phyloP scores from a whole-genome alignment of 2,113 vertebrate genomes.

The Catharus fuscescens region DNA sequence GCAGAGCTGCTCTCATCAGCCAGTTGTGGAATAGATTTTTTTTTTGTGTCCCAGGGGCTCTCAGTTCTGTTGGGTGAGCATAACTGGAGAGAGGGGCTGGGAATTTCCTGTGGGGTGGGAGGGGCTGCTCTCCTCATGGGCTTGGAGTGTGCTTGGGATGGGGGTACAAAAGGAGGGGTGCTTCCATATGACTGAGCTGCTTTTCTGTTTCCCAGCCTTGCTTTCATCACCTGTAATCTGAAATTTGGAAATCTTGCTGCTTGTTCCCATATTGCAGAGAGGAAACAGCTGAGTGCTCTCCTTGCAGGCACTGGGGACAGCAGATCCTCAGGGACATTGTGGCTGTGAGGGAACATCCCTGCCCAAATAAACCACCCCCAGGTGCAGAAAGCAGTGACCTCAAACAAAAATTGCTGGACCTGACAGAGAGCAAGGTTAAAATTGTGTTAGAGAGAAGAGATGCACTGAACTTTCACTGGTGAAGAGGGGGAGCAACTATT shows the following conservation, averaged over 20 bases:
- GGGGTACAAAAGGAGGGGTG: neutral
- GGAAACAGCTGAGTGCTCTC: neutral
- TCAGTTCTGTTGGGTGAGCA: neutral
- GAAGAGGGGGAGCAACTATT: neutral
- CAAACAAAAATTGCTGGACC: neutral
- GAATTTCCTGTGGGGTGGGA: neutral
- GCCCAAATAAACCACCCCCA: neutral
- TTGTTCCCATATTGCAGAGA: neutral
- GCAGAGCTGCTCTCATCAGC: neutral
- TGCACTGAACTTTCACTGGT: neutral
- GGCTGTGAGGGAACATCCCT: neutral
- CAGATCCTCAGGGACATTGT: neutral
- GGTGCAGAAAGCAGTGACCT: neutral
- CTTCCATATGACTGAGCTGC: neutral
- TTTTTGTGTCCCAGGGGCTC: neutral
- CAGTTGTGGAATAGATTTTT: neutral
- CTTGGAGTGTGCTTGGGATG: neutral
- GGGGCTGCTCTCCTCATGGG: neutral
- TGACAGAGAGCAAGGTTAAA: conserved; percentile 1
- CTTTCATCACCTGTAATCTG: neutral
- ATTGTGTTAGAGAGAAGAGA: neutral
- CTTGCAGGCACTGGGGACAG: neutral
- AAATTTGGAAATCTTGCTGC: neutral
- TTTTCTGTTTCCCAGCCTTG: neutral
- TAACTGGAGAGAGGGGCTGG: neutral